Conservation (phyloP, 1,140 invertebrate species). For the Trichogramma pretiosum region DNA sequence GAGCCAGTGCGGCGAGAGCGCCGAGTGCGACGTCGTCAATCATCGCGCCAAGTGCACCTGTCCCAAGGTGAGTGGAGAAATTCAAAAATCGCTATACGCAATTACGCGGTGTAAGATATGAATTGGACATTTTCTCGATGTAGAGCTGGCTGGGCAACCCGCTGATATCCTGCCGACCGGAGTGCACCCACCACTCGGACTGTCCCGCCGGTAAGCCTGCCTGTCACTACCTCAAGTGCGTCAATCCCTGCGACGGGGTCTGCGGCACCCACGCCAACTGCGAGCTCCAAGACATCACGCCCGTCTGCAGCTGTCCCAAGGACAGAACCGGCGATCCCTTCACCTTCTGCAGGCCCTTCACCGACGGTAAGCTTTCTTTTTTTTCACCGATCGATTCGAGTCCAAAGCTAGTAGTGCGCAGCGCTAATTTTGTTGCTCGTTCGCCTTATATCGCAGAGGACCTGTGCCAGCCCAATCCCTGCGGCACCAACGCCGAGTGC, state of each 20-base stretch:
- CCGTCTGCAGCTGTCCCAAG: constrained; percentile 74
- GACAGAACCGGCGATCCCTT: constrained; percentile 84
- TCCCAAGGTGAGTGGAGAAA: constrained; percentile 55
- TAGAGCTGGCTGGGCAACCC: constrained; percentile 69
- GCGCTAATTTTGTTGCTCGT: no score
- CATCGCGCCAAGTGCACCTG: constrained; percentile 75
- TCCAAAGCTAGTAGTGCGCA: no score
- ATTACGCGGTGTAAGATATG: no score
- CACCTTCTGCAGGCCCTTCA: constrained; percentile 67
- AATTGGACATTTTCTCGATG: background rate
- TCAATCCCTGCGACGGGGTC: constrained; percentile 69
- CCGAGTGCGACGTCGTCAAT: constrained; percentile 67
- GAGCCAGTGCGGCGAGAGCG: constrained; percentile 62
- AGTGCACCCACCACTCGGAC: constrained; percentile 64
- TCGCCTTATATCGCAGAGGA: constrained; percentile 59
- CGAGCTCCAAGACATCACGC: constrained; percentile 63
- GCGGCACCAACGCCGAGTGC: constrained; percentile 73
- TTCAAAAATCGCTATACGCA: no score
- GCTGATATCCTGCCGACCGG: constrained; percentile 60
- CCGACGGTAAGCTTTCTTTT: constrained; percentile 50
- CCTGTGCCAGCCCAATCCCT: constrained; percentile 75
- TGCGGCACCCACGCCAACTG: constrained; percentile 77
- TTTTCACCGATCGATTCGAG: no score
- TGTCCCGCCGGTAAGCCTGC: constrained; percentile 68
- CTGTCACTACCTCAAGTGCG: constrained; percentile 71